A percentile compares a stretch with the other conserved stretches of the same genome.
These are phyloP conservation scores for Poeciliopsis paucimaculata DNA, from an alignment of 2,797 vertebrate genomes.

Conservation along the genomic window DNA sequence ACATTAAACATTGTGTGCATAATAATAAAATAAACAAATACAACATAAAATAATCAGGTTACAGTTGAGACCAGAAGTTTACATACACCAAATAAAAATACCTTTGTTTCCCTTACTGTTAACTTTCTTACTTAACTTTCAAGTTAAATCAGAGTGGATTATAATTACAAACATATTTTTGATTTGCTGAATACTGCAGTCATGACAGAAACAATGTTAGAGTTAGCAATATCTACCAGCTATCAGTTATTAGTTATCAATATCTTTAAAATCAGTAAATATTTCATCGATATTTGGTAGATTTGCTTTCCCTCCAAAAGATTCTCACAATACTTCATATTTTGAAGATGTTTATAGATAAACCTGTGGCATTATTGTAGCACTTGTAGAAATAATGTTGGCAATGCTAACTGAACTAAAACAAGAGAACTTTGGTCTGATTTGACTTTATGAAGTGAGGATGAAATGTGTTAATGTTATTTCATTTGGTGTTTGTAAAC, in stretches of 20 bases:
- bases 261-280: neutral
- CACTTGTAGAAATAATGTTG: neutral
- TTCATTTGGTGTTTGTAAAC: neutral
- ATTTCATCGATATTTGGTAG: neutral
- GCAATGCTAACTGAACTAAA: neutral
- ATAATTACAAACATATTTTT: neutral
- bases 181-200: neutral
- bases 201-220: neutral
- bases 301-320: neutral
- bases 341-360: too few relatives aligned
- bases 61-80: neutral
- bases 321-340: neutral
- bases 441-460: neutral
- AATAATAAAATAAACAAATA: conserved; percentile 29
- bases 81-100: neutral
- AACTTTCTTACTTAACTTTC: neutral
- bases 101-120: neutral
- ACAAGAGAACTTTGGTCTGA: neutral
- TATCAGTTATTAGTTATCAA: neutral
- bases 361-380: neutral
- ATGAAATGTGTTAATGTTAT: neutral
- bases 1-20: conserved; percentile 9
- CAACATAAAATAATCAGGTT: conserved; percentile 22
- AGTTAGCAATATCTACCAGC: neutral
- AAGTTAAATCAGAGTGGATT: neutral